These are phyloP conservation scores for Endotricha flammealis DNA, from an alignment of 2,888 invertebrate species.

Conservation along the genomic window DNA sequence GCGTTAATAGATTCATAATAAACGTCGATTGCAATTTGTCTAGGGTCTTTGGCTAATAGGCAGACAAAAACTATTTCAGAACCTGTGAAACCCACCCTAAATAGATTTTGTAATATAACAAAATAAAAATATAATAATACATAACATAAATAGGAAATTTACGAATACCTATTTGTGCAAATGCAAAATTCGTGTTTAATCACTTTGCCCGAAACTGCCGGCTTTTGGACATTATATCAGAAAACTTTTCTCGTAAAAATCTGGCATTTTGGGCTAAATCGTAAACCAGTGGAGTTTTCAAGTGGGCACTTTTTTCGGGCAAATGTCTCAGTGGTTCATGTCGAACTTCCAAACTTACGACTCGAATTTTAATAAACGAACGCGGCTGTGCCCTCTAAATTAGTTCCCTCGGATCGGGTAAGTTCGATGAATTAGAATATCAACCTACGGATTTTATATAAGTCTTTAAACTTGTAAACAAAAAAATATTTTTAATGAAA, in stretches of 20 bases:
- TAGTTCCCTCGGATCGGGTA: constrained; percentile 29
- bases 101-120: background rate
- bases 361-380: constrained; percentile 56
- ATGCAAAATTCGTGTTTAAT: constrained; percentile 54
- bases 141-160: constrained; percentile 31
- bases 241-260: constrained; percentile 64
- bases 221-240: constrained; percentile 43
- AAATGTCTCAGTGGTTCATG: constrained; percentile 41
- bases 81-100: too few relatives aligned
- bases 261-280: constrained; percentile 46
- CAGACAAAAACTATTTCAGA: too few relatives aligned
- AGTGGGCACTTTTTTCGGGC: constrained; percentile 40
- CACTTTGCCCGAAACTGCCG: constrained; percentile 36
- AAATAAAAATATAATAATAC: background rate
- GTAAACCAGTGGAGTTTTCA: constrained; percentile 47
- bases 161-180: constrained; percentile 41
- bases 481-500: too few relatives aligned
- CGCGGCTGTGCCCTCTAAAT: constrained; percentile 32
- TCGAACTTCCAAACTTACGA: constrained; percentile 50
- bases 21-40: too few relatives aligned
- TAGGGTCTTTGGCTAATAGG: too few relatives aligned
- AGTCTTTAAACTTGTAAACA: too few relatives aligned
- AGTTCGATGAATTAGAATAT: constrained; percentile 12
- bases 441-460: background rate
- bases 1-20: too few relatives aligned